Percentiles rank a stretch among this genome's conserved stretches.
phyloP scores from a whole-genome alignment of 2,888 invertebrate species.

The Machimus rusticus region DNA sequence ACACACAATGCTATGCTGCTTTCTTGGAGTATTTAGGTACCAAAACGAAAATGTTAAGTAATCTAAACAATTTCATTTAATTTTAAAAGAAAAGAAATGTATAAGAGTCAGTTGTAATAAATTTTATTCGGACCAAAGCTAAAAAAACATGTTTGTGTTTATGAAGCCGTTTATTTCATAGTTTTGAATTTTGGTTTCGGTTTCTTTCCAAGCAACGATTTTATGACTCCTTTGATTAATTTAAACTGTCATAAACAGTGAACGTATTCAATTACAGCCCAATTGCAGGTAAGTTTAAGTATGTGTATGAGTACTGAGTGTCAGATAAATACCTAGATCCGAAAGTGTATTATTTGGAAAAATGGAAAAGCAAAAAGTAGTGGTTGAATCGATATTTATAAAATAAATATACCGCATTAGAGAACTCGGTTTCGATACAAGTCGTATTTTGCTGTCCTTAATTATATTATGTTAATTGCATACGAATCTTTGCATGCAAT shows the following conservation, averaged over 20 bases:
- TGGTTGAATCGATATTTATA: too few relatives aligned
- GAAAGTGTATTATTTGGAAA: not conserved
- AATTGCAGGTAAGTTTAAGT: not conserved
- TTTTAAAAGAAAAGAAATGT: conserved; percentile 13
- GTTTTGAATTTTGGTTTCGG: not conserved
- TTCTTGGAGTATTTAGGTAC: not conserved
- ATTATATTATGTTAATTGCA: too few relatives aligned
- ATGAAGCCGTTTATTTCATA: conserved; percentile 1
- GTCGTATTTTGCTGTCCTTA: too few relatives aligned
- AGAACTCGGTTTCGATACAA: too few relatives aligned
- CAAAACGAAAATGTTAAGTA: not conserved
- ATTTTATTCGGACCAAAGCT: conserved; percentile 31
- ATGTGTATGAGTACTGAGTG: not conserved
- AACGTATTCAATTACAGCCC: not conserved
- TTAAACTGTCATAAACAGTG: not conserved
- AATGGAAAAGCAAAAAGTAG: not conserved
- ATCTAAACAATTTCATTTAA: not conserved
- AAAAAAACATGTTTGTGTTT: not conserved
- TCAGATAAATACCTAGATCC: not conserved
- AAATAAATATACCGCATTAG: too few relatives aligned
- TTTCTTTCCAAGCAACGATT: not conserved
- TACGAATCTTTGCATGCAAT: too few relatives aligned
- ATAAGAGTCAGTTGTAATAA: conserved; percentile 10
- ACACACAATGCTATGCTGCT: not conserved
- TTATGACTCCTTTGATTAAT: not conserved